phyloP scores from a whole-genome alignment of 2,797 vertebrate genomes.

The Lepus townsendii region DNA sequence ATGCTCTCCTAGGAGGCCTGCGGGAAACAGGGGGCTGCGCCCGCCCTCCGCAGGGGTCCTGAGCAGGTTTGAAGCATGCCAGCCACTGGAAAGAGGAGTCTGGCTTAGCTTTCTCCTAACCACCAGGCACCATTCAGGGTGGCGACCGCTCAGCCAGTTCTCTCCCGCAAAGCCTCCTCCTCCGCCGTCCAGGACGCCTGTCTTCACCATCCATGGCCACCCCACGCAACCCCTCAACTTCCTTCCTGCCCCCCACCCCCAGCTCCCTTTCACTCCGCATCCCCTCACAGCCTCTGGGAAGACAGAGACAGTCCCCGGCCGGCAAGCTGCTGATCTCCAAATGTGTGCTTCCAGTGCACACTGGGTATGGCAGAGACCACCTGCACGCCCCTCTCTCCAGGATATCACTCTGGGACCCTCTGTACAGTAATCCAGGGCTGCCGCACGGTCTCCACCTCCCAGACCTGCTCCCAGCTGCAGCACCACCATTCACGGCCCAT shows the following conservation, averaged over 20 bases:
- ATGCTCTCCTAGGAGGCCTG: neutral
- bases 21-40: neutral
- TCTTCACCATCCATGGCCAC: neutral
- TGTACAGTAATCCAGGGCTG: neutral
- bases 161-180: neutral
- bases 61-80: neutral
- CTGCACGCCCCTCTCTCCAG: neutral
- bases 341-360: neutral
- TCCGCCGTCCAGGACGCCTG: neutral
- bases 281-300: neutral
- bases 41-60: accelerated
- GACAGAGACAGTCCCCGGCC: neutral
- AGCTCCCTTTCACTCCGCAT: neutral
- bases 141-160: neutral
- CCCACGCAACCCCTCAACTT: neutral
- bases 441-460: neutral
- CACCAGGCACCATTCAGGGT: neutral
- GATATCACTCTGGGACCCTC: neutral
- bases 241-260: neutral
- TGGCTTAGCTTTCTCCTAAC: neutral
- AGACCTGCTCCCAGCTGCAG: neutral
- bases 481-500: neutral
- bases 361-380: accelerated
- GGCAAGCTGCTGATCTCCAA: neutral
- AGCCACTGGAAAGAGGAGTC: neutral